Evolutionary conservation across 2,888 invertebrate species (phyloP), one percentile per base, ranked within the genome.

Genomic region (Palloptera scutellata): DNA sequence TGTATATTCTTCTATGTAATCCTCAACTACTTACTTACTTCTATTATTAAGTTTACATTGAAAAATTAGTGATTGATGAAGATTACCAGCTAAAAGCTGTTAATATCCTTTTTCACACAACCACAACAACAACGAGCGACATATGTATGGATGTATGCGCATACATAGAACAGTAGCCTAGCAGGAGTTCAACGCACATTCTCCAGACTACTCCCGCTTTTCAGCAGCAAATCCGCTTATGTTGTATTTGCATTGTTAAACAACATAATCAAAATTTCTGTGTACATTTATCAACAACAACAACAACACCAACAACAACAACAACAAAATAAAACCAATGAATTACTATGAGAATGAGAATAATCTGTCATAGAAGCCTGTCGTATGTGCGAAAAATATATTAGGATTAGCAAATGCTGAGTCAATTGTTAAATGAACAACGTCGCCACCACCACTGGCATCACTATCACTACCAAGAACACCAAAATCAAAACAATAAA

Each of bases 391-490:
- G 63, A 70, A 70, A 68, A 68, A 60, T 61, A 63, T 66, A 66
- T 70, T 62, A 68, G 68, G 70, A 70, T 70, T 70, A 70, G 62
- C 57, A 58, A 19, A 43, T 41, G 60, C 65, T 64, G 60, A 59
- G 66, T 62, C 68, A 68, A 70, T 70, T 70, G 70, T 70, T 70
- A 70, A 70, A 70, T 70, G 70, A 70, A 70, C 70, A 70, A 67
- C 68, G 66, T 55, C 55, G 57, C 64, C 58, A 58, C 58, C 30
- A 41, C 10, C 52, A 48, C 19, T 11, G 6, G 15, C 10, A 13
- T 1, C 43, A 42, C 43, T 15, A 40, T 55, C 11, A 54, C 55
- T 12, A 30, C 41, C n/a, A 15, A n/a, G 10, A 10, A n/a, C 30
- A 30, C 30, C 45, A 57, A 12, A 59, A 40, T 43, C 54, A 52